phyloP scores from a whole-genome alignment of 1,140 invertebrate genomes.

The Bombus fervidus region DNA sequence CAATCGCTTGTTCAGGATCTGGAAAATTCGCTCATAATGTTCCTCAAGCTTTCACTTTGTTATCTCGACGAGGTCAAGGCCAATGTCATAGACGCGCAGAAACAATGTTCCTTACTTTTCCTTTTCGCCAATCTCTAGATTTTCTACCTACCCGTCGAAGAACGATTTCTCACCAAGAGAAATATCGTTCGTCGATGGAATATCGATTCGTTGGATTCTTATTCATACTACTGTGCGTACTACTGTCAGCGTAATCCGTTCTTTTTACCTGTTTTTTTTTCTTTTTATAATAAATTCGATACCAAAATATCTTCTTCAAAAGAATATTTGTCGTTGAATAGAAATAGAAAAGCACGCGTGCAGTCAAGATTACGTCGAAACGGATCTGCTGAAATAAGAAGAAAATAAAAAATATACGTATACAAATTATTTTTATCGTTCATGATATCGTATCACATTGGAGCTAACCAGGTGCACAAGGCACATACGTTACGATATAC shows the following conservation, averaged over 20 bases:
- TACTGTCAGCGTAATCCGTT: neutral
- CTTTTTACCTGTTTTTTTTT: neutral
- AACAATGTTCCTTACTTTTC: neutral
- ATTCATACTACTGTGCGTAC: neutral
- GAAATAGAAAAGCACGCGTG: neutral
- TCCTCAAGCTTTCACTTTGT: neutral
- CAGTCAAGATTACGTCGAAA: neutral
- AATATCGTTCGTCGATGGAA: neutral
- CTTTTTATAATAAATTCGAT: neutral
- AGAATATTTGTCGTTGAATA: neutral
- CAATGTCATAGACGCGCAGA: neutral
- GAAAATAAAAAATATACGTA: neutral
- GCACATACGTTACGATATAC: conserved; percentile 6
- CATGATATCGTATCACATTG: neutral
- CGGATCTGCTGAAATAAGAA: too few relatives aligned
- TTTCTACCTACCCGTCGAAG: too few relatives aligned
- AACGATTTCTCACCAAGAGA: too few relatives aligned
- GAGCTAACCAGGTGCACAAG: conserved; percentile 39
- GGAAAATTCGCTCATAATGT: neutral
- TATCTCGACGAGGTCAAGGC: neutral
- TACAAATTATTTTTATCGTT: conserved; percentile 14
- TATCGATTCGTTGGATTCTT: neutral
- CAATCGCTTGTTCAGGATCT: neutral
- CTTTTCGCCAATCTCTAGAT: too few relatives aligned
- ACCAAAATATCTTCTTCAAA: too few relatives aligned